Conservation (phyloP, 2,888 invertebrate species). For the Quadroppia sp. region DNA sequence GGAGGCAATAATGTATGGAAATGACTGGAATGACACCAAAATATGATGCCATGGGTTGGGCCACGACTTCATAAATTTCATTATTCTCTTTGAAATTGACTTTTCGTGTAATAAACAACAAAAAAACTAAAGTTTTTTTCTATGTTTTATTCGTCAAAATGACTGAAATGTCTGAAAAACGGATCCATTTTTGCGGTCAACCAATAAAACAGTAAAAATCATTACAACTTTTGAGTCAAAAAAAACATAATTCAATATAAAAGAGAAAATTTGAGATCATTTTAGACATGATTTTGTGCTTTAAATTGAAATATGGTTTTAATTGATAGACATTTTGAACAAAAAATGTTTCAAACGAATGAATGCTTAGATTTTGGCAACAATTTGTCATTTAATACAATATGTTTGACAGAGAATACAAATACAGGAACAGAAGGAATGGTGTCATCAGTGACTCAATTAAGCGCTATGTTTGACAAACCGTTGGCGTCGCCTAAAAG, state of each 20-base stretch:
- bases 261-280: slow-evolving; percentile 5
- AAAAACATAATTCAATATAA: not conserved
- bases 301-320: not conserved
- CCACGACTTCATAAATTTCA: slow-evolving; percentile 34
- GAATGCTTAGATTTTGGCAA: not conserved
- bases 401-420: not conserved
- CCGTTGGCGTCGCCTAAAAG: slow-evolving; percentile 9
- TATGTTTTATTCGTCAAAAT: too few relatives aligned
- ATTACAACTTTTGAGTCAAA: not conserved
- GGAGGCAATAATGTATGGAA: slow-evolving; percentile 12
- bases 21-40: slow-evolving; percentile 26
- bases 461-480: slow-evolving; percentile 14
- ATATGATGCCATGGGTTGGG: slow-evolving; percentile 32
- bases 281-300: not conserved
- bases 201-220: slow-evolving; percentile 26
- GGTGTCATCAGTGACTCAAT: slow-evolving; percentile 2
- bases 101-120: slow-evolving; percentile 14
- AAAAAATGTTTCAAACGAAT: not conserved
- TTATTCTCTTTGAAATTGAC: slow-evolving; percentile 13
- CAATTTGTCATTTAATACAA: slow-evolving; percentile 19
- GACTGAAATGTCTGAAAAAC: too few relatives aligned
- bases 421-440: not conserved
- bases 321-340: not conserved
- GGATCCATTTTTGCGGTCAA: slow-evolving; percentile 31
- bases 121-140: not conserved